Conservation (phyloP, 2,797 vertebrate species). For the Discoglossus pictus region DNA sequence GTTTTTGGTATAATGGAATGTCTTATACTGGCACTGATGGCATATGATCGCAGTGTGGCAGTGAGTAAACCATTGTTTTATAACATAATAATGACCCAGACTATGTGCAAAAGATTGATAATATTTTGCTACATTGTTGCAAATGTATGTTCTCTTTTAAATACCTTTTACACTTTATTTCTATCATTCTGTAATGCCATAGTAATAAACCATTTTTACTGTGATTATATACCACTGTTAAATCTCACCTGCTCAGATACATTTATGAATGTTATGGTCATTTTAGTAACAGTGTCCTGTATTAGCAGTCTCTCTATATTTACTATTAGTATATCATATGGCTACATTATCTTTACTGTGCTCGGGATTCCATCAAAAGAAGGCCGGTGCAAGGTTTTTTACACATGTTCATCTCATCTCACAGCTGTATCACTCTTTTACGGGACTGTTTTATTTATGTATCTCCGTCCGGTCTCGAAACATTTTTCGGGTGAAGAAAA, state of each 20-base stretch:
- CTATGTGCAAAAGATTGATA: constrained; percentile 19
- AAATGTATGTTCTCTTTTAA: constrained; percentile 15
- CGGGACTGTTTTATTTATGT: constrained; percentile 61
- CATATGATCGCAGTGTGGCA: constrained; percentile 35
- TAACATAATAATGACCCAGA: constrained; percentile 10
- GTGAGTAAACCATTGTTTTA: constrained; percentile 30
- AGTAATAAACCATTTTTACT: constrained; percentile 64
- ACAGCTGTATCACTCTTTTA: constrained; percentile 61
- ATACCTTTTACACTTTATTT: background rate
- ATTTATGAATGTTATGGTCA: constrained; percentile 50
- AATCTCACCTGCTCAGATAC: constrained; percentile 60
- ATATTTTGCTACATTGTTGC: constrained; percentile 17
- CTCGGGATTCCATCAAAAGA: constrained; percentile 54
- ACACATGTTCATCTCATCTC: constrained; percentile 65
- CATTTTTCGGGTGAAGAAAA: constrained; percentile 58
- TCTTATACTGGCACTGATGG: constrained; percentile 28
- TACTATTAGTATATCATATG: constrained; percentile 57
- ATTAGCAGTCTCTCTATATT: constrained; percentile 60
- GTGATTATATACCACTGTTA: constrained; percentile 61
- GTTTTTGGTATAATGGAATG: constrained; percentile 35
- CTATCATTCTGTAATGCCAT: constrained; percentile 55
- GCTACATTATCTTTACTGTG: constrained; percentile 56
- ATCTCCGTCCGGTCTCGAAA: constrained; percentile 54
- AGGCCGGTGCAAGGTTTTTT: constrained; percentile 59
- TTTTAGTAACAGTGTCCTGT: constrained; percentile 38